These are phyloP conservation scores for Zenarchopterus dispar DNA, from an alignment of 2,797 vertebrate genomes.

Conservation along the genomic window DNA sequence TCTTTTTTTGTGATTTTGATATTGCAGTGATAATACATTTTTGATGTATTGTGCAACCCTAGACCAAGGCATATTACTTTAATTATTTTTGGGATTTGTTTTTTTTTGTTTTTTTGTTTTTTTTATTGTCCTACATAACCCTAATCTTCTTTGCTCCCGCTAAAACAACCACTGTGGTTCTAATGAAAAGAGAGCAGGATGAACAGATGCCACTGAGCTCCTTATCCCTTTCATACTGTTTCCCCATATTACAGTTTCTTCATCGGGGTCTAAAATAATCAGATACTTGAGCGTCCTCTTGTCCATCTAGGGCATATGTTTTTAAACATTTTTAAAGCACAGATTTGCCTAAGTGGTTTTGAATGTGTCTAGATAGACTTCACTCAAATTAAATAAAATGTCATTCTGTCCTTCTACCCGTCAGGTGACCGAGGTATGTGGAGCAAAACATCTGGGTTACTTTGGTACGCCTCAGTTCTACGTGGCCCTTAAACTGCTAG, in stretches of 20 bases:
- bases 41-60: too few relatives aligned
- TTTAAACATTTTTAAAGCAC: neutral
- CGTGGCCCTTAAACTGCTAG: conserved; percentile 92
- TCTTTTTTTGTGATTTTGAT: too few relatives aligned
- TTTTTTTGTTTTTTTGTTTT: conserved; percentile 21
- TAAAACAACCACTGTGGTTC: conserved; percentile 33
- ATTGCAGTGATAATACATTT: too few relatives aligned
- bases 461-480: conserved; percentile 93
- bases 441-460: conserved; percentile 91
- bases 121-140: conserved; percentile 33
- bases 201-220: conserved; percentile 28
- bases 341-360: neutral
- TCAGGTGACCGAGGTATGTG: conserved; percentile 94
- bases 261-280: conserved; percentile 12
- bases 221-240: conserved; percentile 31
- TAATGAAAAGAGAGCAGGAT: conserved; percentile 38
- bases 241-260: conserved; percentile 7
- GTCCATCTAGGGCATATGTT: neutral
- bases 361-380: neutral
- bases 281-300: neutral
- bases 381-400: neutral
- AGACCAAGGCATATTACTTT: neutral
- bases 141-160: conserved; percentile 53
- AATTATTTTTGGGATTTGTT: conserved; percentile 8
- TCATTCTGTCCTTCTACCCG: neutral